Conservation (phyloP, 2,113 vertebrate species). For the Pao palembangensis region DNA sequence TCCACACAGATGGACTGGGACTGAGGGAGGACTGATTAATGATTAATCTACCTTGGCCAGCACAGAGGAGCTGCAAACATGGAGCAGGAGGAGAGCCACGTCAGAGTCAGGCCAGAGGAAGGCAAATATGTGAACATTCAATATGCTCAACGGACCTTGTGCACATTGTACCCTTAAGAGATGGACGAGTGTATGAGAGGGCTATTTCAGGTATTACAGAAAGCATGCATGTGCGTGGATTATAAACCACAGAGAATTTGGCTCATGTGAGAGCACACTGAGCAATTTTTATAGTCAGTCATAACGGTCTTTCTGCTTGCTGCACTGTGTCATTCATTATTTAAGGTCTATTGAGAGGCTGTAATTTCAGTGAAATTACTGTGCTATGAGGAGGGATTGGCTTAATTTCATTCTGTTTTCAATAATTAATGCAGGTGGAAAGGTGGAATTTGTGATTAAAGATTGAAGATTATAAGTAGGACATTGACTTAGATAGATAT, state of each 20-base stretch:
- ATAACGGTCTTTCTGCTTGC: background rate
- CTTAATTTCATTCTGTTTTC: too few relatives aligned
- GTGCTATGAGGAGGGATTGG: too few relatives aligned
- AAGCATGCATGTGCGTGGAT: slow-evolving; percentile 3
- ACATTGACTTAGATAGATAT: too few relatives aligned
- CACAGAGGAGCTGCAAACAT: slow-evolving; percentile 39
- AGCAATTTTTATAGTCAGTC: slow-evolving; percentile 5
- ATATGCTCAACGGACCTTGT: slow-evolving; percentile 53
- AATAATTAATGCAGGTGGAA: too few relatives aligned
- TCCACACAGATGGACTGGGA: slow-evolving; percentile 48
- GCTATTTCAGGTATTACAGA: slow-evolving; percentile 48
- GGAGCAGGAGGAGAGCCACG: slow-evolving; percentile 32
- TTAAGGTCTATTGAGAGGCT: background rate
- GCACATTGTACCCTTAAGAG: slow-evolving; percentile 61
- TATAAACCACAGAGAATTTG: background rate
- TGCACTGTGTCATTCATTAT: slow-evolving; percentile 4
- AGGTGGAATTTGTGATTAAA: too few relatives aligned
- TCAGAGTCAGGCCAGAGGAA: slow-evolving; percentile 26
- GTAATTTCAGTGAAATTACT: slow-evolving; percentile 3
- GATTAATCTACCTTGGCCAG: slow-evolving; percentile 53
- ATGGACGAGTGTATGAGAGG: slow-evolving; percentile 46
- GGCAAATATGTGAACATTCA: slow-evolving; percentile 45
- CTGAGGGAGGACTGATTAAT: slow-evolving; percentile 47
- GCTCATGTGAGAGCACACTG: background rate
- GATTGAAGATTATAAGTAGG: too few relatives aligned